phyloP scores from a whole-genome alignment of 2,113 vertebrate genomes.

The Alouatta palliata region DNA sequence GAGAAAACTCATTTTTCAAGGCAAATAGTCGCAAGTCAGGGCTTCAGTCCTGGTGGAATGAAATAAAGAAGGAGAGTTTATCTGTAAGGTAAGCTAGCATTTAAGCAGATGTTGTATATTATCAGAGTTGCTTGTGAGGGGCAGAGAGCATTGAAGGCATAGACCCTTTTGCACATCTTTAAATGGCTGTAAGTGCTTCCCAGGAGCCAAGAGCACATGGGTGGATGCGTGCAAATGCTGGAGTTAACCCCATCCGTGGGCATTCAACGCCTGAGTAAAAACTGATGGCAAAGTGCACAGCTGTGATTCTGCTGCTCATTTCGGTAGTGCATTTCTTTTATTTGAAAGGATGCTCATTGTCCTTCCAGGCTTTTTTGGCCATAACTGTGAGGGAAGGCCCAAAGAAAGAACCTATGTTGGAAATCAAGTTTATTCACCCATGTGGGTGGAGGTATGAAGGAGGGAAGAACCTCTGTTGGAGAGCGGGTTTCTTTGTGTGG shows the following conservation, averaged over 20 bases:
- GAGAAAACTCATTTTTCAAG: constrained; percentile 44
- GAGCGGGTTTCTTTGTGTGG: background rate
- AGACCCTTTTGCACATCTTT: background rate
- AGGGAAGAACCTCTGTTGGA: background rate
- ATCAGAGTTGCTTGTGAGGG: background rate
- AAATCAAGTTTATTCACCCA: background rate
- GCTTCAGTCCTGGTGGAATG: background rate
- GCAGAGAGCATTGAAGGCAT: background rate
- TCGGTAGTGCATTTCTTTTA: background rate
- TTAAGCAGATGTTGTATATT: background rate
- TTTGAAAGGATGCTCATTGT: background rate
- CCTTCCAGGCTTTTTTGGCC: background rate
- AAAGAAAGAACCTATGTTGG: background rate
- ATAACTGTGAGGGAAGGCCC: background rate
- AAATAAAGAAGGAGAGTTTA: background rate
- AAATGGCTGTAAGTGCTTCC: background rate
- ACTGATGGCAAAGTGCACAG: accelerated
- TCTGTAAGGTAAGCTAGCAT: background rate
- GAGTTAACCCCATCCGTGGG: background rate
- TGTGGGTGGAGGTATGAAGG: background rate
- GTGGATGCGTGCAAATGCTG: accelerated
- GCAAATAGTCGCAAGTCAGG: constrained; percentile 16
- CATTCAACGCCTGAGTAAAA: background rate
- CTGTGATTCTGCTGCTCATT: background rate
- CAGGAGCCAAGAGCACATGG: background rate